Percentiles rank a stretch among this genome's conserved stretches.
phyloP scores from a whole-genome alignment of 2,113 vertebrate genomes.

The Hydrochoerus hydrochaeris region DNA sequence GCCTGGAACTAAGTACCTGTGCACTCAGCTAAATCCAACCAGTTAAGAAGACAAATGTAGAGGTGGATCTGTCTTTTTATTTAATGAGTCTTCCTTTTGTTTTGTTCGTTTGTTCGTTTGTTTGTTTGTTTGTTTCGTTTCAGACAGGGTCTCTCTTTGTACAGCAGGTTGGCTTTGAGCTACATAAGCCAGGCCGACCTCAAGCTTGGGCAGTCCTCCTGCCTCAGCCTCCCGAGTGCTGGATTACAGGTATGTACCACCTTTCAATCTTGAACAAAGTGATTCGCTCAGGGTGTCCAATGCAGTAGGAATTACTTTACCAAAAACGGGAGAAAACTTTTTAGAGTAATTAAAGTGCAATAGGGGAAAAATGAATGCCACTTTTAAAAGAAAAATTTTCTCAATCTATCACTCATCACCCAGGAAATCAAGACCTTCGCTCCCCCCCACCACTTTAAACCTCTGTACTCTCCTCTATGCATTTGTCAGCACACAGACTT shows the following conservation, averaged over 20 bases:
- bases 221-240: background rate
- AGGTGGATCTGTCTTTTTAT: background rate
- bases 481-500: background rate
- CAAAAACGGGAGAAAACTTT: background rate
- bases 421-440: background rate
- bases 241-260: background rate
- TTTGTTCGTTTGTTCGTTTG: background rate
- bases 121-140: background rate
- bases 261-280: background rate
- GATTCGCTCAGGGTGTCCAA: background rate
- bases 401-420: background rate
- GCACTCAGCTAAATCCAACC: background rate
- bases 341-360: background rate
- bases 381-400: background rate
- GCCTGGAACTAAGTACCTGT: background rate
- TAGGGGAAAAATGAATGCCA: background rate
- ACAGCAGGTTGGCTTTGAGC: background rate
- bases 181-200: background rate
- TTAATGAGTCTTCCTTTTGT: background rate
- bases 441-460: too few relatives aligned
- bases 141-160: background rate
- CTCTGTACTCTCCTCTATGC: background rate
- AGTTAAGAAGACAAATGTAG: background rate
- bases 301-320: background rate
- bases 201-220: background rate